Conservation (phyloP, 2,113 vertebrate genomes). For the Seriola dumerili region DNA sequence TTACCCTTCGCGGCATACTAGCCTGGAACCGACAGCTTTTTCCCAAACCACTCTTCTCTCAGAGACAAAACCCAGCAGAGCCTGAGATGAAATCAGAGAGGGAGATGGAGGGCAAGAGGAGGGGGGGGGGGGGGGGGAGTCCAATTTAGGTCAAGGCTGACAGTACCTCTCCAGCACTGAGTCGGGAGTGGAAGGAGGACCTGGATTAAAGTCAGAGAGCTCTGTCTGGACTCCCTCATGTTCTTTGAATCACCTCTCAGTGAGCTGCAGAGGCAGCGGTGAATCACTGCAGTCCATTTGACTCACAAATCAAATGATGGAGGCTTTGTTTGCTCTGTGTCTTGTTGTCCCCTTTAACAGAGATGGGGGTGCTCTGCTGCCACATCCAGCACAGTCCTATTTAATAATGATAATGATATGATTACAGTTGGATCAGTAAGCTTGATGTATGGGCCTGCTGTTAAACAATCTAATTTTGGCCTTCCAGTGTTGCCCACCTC, state of each 20-base stretch:
- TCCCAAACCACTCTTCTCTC: slow-evolving; percentile 42
- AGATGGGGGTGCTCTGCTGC: slow-evolving; percentile 16
- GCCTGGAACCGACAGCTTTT: slow-evolving; percentile 63
- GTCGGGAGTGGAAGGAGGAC: slow-evolving; percentile 29
- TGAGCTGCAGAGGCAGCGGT: slow-evolving; percentile 18
- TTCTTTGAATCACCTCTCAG: slow-evolving; percentile 54
- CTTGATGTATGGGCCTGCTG: neutral
- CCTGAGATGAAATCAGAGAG: slow-evolving; percentile 61
- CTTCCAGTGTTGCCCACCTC: neutral
- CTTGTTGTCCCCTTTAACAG: slow-evolving; percentile 36
- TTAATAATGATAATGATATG: neutral
- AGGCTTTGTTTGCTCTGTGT: slow-evolving; percentile 34
- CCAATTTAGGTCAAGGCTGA: slow-evolving; percentile 73
- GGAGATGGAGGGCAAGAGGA: slow-evolving; percentile 28
- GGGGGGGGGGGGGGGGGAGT: slow-evolving; percentile 8
- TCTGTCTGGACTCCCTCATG: slow-evolving; percentile 20
- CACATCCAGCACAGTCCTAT: slow-evolving; percentile 6
- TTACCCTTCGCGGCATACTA: slow-evolving; percentile 44
- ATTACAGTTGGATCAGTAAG: neutral
- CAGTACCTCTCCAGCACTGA: slow-evolving; percentile 46
- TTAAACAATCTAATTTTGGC: neutral
- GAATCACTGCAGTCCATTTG: slow-evolving; percentile 46
- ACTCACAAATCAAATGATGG: slow-evolving; percentile 55
- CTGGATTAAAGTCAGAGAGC: slow-evolving; percentile 39
- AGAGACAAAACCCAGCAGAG: slow-evolving; percentile 59